Evolutionary conservation across 2,888 invertebrate genomes (phyloP), one percentile per base, ranked within the genome.

Genomic region (Sepiola atlantica): DNA sequence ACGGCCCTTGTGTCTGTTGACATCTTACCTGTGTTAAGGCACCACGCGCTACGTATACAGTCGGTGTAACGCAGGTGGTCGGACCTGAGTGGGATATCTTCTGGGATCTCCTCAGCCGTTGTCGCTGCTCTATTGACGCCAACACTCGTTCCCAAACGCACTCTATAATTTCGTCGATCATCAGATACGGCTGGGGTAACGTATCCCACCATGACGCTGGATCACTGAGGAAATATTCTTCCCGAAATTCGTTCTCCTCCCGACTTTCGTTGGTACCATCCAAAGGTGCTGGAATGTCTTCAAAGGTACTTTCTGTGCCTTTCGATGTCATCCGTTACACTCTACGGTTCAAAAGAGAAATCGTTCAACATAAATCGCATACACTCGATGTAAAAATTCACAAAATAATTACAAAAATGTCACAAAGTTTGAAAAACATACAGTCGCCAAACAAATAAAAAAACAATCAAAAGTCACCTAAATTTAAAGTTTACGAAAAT

Each of bases 141-240:
- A 97, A 97, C 35, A 96, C 96, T n/a, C 96, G 96, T 93, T 97
- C 97, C n/a, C 97, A 94, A 55, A 97, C 94, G 92, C 95, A 94
- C n/a, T 94, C 94, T 14, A 97, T 77, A 90, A 97, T 95, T 95
- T 96, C 97, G 94, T 97, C 96, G n/a, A 97, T 96, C 96, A 97
- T 96, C 3, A 97, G 96, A 95, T 96, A 97, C 1, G 97, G 97
- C 95, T 97, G 97, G 45, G 97, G 97, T 21, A 97, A 94, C 90
- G 94, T 94, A 95, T 97, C 97, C 90, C 96, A 95, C 45, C 96
- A 94, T 94, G 96, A 96, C 55, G 97, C 97, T 24, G 97, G 97
- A 94, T 97, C 97, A 92, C 95, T 95, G 21, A 97, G 94, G 94
- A 96, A 97, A 95, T 97, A 97, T 93, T 95, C 95, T 55, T 97